phyloP scores from a whole-genome alignment of 1,140 invertebrate species.

The Zaprionus davidi region DNA sequence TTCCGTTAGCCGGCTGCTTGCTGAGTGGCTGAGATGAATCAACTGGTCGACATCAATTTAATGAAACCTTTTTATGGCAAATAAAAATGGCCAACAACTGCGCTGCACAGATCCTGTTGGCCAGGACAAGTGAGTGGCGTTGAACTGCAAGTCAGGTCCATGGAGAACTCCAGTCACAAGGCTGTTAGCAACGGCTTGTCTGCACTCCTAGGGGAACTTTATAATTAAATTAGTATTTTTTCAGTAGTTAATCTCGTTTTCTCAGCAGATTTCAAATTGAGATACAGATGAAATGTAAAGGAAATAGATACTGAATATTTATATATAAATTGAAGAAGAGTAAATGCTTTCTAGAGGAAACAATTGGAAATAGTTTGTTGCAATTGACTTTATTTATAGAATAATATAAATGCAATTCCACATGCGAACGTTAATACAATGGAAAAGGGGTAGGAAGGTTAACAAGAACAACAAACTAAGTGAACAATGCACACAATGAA shows the following conservation, averaged over 20 bases:
- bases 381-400: slow-evolving; percentile 32
- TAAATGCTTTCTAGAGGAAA: neutral
- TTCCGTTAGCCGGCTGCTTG: slow-evolving; percentile 10
- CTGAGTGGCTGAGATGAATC: slow-evolving; percentile 34
- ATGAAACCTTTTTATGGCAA: slow-evolving; percentile 17
- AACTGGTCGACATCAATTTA: slow-evolving; percentile 38
- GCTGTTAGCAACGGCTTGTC: neutral
- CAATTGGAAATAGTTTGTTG: slow-evolving; percentile 12
- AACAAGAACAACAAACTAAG: slow-evolving; percentile 28
- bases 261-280: neutral
- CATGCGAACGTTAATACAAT: neutral
- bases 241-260: neutral
- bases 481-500: slow-evolving; percentile 1
- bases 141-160: slow-evolving; percentile 12
- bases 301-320: too few relatives aligned
- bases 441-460: neutral
- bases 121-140: slow-evolving; percentile 19
- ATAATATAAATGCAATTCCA: slow-evolving; percentile 21
- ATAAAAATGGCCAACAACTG: slow-evolving; percentile 18
- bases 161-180: neutral
- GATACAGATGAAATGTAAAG: too few relatives aligned
- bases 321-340: too few relatives aligned
- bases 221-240: slow-evolving; percentile 18
- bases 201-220: neutral
- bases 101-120: slow-evolving; percentile 25